Conservation (phyloP, 2,113 vertebrate species). For the Triplophysa tibetana region DNA sequence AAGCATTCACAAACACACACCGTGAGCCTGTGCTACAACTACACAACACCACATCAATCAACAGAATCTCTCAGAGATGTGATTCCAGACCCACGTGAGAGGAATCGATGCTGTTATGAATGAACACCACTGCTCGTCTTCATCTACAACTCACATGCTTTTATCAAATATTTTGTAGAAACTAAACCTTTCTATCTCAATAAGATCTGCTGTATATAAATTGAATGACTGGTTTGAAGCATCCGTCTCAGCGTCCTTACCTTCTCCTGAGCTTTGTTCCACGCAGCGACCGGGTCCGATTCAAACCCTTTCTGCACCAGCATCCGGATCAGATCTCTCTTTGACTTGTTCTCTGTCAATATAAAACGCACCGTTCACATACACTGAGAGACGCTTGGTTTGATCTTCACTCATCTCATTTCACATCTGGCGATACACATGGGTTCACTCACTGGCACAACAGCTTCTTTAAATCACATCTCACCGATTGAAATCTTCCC, state of each 20-base stretch:
- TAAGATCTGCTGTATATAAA: no score
- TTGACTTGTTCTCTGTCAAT: conserved; percentile 92
- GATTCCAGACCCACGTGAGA: no score
- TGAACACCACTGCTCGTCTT: no score
- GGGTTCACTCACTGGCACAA: background rate
- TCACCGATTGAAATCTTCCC: conserved; percentile 93
- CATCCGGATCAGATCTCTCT: conserved; percentile 93
- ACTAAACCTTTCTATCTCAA: no score
- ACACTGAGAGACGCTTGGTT: background rate
- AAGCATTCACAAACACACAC: background rate
- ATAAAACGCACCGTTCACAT: background rate
- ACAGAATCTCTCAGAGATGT: no score
- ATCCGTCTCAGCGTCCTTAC: conserved; percentile 63
- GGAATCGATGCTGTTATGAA: no score
- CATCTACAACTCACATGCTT: no score
- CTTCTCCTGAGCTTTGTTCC: conserved; percentile 96
- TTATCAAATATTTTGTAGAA: no score
- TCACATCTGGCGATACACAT: no score
- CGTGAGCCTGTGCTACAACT: background rate
- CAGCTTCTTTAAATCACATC: background rate
- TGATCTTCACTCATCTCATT: no score
- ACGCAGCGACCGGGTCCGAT: conserved; percentile 94
- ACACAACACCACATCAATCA: background rate
- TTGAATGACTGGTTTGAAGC: no score
- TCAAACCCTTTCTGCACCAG: conserved; percentile 94